phyloP scores from a whole-genome alignment of 2,888 invertebrate genomes.

The Tethea ocularis region DNA sequence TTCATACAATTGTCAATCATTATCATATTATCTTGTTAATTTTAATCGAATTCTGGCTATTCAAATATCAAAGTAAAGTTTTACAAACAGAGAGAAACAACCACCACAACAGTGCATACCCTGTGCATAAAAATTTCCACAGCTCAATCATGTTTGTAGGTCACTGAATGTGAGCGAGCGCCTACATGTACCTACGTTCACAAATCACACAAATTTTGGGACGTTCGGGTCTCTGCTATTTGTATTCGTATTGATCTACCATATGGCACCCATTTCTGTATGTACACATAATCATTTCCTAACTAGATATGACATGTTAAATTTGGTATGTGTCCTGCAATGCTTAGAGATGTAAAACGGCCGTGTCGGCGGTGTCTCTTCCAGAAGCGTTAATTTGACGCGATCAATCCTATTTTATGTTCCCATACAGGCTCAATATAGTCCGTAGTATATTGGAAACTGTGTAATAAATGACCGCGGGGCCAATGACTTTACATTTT shows the following conservation, averaged over 20 bases:
- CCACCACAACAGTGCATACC: constrained; percentile 35
- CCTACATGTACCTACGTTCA: constrained; percentile 31
- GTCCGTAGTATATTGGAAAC: neutral
- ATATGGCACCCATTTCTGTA: constrained; percentile 31
- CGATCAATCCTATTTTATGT: neutral
- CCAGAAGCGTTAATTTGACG: constrained; percentile 8
- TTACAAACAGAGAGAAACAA: constrained; percentile 22
- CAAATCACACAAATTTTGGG: constrained; percentile 52
- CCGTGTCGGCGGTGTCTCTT: constrained; percentile 2
- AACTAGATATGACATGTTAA: constrained; percentile 15
- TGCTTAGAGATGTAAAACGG: neutral
- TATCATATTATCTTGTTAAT: neutral
- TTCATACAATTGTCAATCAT: too few species aligned
- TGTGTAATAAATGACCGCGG: constrained; percentile 5
- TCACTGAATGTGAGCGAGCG: constrained; percentile 38
- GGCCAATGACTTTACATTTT: constrained; percentile 27
- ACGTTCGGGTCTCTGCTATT: constrained; percentile 37
- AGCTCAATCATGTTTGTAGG: constrained; percentile 45
- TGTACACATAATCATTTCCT: constrained; percentile 21
- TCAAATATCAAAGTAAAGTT: constrained; percentile 6
- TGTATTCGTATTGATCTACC: constrained; percentile 51
- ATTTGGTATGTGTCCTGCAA: neutral
- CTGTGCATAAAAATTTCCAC: constrained; percentile 51
- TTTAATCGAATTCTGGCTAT: neutral
- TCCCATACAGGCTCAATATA: constrained; percentile 6